Conservation (phyloP, 2,888 invertebrate genomes). For the Sinopyrophorus schimmeli region DNA sequence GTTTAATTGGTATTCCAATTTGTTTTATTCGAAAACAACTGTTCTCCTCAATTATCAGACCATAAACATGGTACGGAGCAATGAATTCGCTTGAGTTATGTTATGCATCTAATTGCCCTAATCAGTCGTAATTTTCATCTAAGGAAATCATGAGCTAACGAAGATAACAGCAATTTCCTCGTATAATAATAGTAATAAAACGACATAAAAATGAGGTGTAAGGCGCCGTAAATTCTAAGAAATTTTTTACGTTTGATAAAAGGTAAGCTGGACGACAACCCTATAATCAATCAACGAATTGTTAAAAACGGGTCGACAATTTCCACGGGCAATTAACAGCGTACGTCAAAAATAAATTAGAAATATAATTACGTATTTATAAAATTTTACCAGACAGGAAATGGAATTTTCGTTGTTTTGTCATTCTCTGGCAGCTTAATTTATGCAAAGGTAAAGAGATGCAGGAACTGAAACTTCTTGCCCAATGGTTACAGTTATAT, state of each 20-base stretch:
- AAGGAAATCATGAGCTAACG: conserved; percentile 1
- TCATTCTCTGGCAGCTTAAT: conserved; percentile 14
- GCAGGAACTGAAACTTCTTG: conserved; percentile 1
- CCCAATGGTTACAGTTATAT: conserved; percentile 9
- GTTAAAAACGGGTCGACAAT: conserved; percentile 15
- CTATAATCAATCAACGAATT: conserved; percentile 18
- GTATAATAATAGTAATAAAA: neutral
- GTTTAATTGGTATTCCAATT: conserved; percentile 10
- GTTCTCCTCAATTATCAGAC: neutral
- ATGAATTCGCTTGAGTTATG: conserved; percentile 16
- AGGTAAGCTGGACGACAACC: conserved; percentile 1
- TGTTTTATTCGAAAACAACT: conserved; percentile 1
- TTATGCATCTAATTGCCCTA: conserved; percentile 16
- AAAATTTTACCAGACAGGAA: conserved; percentile 17
- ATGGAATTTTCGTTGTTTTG: conserved; percentile 18
- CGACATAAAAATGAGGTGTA: neutral
- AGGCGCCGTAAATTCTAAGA: neutral
- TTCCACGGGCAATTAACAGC: conserved; percentile 10
- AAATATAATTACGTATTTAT: conserved; percentile 14
- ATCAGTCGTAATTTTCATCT: conserved; percentile 13
- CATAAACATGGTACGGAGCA: neutral
- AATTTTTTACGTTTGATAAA: neutral
- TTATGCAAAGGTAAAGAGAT: conserved; percentile 6
- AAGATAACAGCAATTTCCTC: conserved; percentile 9
- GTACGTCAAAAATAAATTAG: conserved; percentile 13